Percentiles rank a stretch among this genome's conserved stretches.
Conservation (phyloP, 2,888 invertebrate genomes). For the Ectobius pallidus region DNA sequence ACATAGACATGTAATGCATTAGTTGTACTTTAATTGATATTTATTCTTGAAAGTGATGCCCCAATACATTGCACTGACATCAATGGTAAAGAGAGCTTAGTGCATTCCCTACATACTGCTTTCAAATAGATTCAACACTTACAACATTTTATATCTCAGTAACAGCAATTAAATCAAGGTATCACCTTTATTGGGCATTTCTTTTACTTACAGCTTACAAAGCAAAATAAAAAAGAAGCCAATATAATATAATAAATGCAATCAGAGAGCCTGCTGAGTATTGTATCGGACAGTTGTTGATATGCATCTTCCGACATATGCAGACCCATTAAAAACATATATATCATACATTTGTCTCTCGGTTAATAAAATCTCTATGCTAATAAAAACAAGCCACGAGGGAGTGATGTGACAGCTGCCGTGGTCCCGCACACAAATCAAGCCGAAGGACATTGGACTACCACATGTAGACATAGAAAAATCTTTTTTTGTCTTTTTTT, state of each 20-base stretch:
- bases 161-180: slow-evolving; percentile 31
- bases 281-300: slow-evolving; percentile 22
- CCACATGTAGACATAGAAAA: slow-evolving; percentile 26
- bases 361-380: slow-evolving; percentile 40
- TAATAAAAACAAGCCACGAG: slow-evolving; percentile 34
- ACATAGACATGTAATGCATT: no score
- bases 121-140: no score
- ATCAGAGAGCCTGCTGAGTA: slow-evolving; percentile 8
- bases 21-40: no score
- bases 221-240: slow-evolving; percentile 44
- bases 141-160: no score
- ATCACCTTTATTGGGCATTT: slow-evolving; percentile 45
- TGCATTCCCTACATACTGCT: no score
- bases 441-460: background rate
- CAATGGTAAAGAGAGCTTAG: no score
- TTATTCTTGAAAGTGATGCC: no score
- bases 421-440: slow-evolving; percentile 22
- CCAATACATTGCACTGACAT: no score
- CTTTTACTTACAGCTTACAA: slow-evolving; percentile 45
- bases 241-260: slow-evolving; percentile 39
- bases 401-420: background rate
- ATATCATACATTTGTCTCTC: slow-evolving; percentile 26
- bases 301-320: slow-evolving; percentile 31
- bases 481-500: slow-evolving; percentile 27
- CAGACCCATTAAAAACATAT: background rate